Evolutionary conservation across 2,888 invertebrate genomes (phyloP), one percentile per base, ranked within the genome.

Genomic region (Tubulanus polymorphus): DNA sequence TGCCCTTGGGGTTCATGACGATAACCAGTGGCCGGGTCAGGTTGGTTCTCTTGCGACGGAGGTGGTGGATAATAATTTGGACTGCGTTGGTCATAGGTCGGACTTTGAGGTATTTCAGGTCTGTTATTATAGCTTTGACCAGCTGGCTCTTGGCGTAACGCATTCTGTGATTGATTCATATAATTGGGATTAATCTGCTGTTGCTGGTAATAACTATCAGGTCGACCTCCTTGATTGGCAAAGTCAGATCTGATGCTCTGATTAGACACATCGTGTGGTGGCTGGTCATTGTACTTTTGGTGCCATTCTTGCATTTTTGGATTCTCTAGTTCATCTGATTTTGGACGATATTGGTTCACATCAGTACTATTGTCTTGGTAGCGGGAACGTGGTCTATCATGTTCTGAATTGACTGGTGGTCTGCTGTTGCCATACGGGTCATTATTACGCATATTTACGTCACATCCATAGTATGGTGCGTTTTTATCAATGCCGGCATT

Each of bases 271-370:
- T n/a, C n/a, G 23, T 41, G 41, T 8, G 41, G 41, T 8, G 18
- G 20, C 18, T 41, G 20, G 15, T 20, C 20, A 15, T 41, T 23
- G 41, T 55, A 52, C 49, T 67, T 66, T 37, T 71, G 71, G 56
- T 72, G 71, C 72, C 67, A 70, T 28, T 71, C 70, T n/a, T 63
- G 62, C n/a, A 73, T 58, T 45, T 64, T 66, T 41, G 64, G 65
- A 23, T 63, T 48, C 28, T 61, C 68, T 20, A 73, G 62, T 51
- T 72, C 72, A 53, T 68, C 71, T 6, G 73, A 73, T 37, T 62
- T 64, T 8, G 73, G 73, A 28, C 73, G 48, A 25, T 61, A 58
- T 26, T 63, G 56, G 27, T 45, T 46, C 20, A 59, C 59, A 51
- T 70, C 70, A n/a, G 62, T 63, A 18, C 63, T 41, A 3, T 64